Evolutionary conservation across 2,113 vertebrate species (phyloP).

Genomic region (Bagarius yarrelli): DNA sequence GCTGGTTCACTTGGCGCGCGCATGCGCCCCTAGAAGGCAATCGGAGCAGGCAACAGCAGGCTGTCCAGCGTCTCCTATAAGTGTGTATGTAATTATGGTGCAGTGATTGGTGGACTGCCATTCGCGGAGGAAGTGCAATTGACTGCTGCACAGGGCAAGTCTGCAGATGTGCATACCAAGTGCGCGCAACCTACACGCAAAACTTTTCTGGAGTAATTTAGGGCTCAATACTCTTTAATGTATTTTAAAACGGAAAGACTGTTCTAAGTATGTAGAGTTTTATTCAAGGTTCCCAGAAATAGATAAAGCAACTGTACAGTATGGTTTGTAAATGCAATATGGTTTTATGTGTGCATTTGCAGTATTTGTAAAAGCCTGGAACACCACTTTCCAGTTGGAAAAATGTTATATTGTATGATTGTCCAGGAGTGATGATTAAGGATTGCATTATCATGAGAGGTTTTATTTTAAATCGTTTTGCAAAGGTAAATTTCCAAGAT

Average conservation of each 20-base stretch:
- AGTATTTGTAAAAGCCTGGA: neutral
- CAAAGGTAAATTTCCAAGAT: neutral
- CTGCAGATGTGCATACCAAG: slow-evolving; percentile 38
- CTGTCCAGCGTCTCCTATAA: slow-evolving; percentile 42
- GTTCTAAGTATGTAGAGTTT: neutral
- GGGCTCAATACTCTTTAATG: neutral
- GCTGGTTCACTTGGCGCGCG: slow-evolving; percentile 62
- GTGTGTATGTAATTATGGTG: slow-evolving; percentile 54
- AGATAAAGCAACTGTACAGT: neutral
- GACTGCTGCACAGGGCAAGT: slow-evolving; percentile 12
- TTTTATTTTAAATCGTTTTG: neutral
- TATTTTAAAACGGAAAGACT: neutral
- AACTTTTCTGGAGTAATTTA: neutral
- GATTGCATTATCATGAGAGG: neutral
- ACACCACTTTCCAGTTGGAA: neutral
- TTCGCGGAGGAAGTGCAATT: neutral
- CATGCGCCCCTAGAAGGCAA: slow-evolving; percentile 38
- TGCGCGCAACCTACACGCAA: slow-evolving; percentile 29
- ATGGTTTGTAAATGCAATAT: neutral
- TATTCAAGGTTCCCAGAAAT: neutral
- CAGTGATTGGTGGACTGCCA: slow-evolving; percentile 49
- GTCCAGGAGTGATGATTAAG: neutral
- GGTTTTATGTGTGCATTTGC: neutral
- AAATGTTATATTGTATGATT: neutral
- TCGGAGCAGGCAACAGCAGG: neutral